Base-by-base conservation (phyloP, 2,888 invertebrate genomes). In the Caenorhabditis sp. region DNA sequence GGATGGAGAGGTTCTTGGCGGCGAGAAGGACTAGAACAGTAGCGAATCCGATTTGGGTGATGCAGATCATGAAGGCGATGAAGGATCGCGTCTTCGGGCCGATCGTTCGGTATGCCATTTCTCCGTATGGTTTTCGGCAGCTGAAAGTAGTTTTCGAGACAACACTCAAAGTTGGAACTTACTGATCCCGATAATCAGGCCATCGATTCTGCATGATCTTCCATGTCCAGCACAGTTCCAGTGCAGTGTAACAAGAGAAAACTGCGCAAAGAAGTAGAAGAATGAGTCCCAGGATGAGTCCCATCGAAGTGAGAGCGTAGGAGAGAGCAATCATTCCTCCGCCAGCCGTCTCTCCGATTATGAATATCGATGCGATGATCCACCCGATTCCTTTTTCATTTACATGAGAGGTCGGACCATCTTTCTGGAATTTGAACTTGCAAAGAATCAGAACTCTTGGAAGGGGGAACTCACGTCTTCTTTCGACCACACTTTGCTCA, bases 41-140 rank as follows among this genome's bases (percentile, higher is more conserved):
- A 32, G 83, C 82, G 72, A 85, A 84, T 4, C 83, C 85, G 56
- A 85, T 82, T 56, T 83, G 83, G 3, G 85, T 80, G 44, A 84
- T 58, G 32, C 83, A 84, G 18, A 85, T 64, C 72, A 80, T 58
- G 40, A 79, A 70, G 26, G 76, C 81, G 18, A 85, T 74, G 67
- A 81, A 79, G 18, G 70, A 72, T 24, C 85, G 71, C 70, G 71
- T 77, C 40, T 78, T 82, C 2, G 72, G 62, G 1, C 85, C 85
- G 15, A 81, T 74, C n/a, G 85, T 76, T 26, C 85, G 58, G 50
- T 71, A 80, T 9, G 85, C 85, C 78, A 85, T 85, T 56, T 83
- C 83, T 26, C 78, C 80, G 50, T 85, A 85, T 0, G 85, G 85
- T 37, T 84, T 80, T 18, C 85, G 72, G 53, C 85, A 85, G 18